Percentiles rank a stretch among this genome's conserved stretches.
Conservation (phyloP, 2,113 vertebrate genomes). For the Anarhynchus alexandrinus region DNA sequence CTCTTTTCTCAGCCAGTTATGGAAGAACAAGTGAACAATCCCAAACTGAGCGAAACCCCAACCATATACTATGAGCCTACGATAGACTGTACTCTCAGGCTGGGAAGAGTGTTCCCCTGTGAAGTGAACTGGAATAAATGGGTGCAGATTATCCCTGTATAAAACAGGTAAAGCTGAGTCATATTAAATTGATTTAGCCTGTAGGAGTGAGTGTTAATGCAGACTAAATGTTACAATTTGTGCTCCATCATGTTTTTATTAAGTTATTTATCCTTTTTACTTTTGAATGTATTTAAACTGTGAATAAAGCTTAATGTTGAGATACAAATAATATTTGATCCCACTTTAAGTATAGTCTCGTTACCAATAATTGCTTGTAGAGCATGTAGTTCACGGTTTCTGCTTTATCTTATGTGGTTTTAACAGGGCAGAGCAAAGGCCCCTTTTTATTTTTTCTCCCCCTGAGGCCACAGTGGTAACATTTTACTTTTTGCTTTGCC, state of each 20-base stretch:
- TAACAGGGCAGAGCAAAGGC: neutral
- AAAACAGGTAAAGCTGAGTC: neutral
- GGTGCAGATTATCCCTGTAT: constrained; percentile 57
- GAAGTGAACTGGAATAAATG: constrained; percentile 89
- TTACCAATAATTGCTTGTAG: neutral
- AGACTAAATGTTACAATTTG: neutral
- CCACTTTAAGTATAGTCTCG: neutral
- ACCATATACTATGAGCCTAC: constrained; percentile 85
- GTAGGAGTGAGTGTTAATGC: too few species aligned
- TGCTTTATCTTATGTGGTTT: accelerated
- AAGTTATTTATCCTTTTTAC: constrained; percentile 46
- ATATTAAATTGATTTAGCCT: neutral
- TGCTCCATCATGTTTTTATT: neutral
- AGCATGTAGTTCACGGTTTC: neutral
- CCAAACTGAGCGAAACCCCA: neutral
- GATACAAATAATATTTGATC: neutral
- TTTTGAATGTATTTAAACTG: neutral
- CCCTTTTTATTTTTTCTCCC: too few species aligned
- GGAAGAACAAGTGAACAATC: neutral
- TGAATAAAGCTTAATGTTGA: neutral
- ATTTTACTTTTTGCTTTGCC: neutral
- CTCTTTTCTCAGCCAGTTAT: constrained; percentile 76
- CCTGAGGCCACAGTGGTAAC: accelerated
- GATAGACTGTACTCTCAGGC: constrained; percentile 81
- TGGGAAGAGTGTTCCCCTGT: constrained; percentile 83